A percentile compares a stretch with the other conserved stretches of the same genome.
Conservation (phyloP, 2,113 vertebrate species). For the Eurystomus gularis region DNA sequence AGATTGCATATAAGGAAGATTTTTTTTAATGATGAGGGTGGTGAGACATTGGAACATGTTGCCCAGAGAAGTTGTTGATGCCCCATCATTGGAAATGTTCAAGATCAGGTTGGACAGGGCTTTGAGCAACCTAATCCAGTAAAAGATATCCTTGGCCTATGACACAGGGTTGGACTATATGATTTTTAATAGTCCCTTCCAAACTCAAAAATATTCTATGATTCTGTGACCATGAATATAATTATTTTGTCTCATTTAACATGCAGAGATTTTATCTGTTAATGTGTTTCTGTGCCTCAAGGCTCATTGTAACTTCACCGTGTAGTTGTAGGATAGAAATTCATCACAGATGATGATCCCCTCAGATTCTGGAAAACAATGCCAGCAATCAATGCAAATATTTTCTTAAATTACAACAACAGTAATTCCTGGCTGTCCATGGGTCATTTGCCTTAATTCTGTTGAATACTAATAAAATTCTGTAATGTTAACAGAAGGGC, state of each 20-base stretch:
- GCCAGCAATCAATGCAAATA: background rate
- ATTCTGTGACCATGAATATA: background rate
- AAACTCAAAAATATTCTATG: background rate
- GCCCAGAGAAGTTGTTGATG: background rate
- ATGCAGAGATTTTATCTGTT: background rate
- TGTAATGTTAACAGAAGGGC: background rate
- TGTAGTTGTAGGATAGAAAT: background rate
- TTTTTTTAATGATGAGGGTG: background rate
- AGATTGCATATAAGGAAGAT: background rate
- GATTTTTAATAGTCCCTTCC: background rate
- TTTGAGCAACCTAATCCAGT: background rate
- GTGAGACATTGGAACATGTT: background rate
- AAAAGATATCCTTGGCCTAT: background rate
- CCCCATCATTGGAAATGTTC: background rate
- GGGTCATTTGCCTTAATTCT: background rate
- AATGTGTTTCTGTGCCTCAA: background rate
- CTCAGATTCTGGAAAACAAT: background rate
- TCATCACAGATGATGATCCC: background rate
- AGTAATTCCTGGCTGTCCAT: background rate
- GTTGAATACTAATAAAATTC: background rate
- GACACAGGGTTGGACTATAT: background rate
- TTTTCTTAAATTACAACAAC: background rate
- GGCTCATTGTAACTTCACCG: background rate
- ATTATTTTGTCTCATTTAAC: background rate
- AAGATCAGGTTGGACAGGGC: background rate